These are phyloP conservation scores for Megaceryle maxima DNA, from an alignment of 2,113 vertebrate genomes.

Conservation along the genomic window DNA sequence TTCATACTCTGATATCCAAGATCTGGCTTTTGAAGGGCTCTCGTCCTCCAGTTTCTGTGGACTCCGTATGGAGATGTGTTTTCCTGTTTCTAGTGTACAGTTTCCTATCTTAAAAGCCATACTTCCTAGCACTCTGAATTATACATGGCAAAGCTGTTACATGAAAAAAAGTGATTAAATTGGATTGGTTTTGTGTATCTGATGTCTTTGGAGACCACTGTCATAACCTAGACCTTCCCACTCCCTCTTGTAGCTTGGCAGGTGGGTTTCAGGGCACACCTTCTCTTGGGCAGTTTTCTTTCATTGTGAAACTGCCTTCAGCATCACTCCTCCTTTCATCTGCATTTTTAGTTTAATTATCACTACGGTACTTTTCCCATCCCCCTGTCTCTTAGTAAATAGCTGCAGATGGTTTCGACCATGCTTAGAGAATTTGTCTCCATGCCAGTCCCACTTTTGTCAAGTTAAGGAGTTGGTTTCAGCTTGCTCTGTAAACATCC, in stretches of 20 bases:
- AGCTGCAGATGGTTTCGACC: background rate
- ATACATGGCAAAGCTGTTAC: background rate
- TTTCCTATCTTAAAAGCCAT: slow-evolving; percentile 25
- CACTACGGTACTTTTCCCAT: background rate
- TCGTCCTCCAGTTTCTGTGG: slow-evolving; percentile 1
- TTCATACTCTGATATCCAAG: background rate
- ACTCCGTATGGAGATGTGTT: slow-evolving; percentile 1
- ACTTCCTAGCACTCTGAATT: slow-evolving; percentile 17
- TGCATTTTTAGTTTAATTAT: background rate
- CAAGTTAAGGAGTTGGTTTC: background rate
- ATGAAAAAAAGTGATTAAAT: background rate
- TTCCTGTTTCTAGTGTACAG: background rate
- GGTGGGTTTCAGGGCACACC: background rate
- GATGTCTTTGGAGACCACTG: background rate
- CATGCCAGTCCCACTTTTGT: accelerated
- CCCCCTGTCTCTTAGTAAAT: background rate
- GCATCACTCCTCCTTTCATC: background rate
- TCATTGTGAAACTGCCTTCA: background rate
- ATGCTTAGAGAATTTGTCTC: background rate
- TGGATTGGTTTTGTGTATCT: background rate
- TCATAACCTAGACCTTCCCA: background rate
- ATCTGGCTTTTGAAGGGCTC: background rate
- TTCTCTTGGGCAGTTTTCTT: background rate
- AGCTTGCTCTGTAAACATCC: background rate
- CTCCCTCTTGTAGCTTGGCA: background rate